These are phyloP conservation scores for Colletes collaris DNA, from an alignment of 2,888 invertebrate genomes.

Conservation along the genomic window DNA sequence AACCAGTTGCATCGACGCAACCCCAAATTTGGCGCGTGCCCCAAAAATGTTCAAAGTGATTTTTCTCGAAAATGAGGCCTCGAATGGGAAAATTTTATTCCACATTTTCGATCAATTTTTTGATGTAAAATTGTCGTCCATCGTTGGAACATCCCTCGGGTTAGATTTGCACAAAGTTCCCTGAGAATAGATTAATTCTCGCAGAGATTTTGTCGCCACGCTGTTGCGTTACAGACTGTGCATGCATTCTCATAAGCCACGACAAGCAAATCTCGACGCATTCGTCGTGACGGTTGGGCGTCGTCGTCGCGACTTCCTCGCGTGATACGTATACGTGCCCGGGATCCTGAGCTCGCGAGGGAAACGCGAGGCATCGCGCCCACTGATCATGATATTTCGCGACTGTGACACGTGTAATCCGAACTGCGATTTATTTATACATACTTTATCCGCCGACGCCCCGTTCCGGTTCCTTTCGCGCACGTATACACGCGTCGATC, in stretches of 20 bases:
- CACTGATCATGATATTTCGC: constrained; percentile 50
- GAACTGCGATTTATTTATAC: constrained; percentile 55
- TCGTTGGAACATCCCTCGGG: too few species aligned
- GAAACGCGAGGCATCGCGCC: constrained; percentile 21
- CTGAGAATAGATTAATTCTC: too few species aligned
- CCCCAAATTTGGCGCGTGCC: too few species aligned
- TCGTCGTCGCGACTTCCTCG: constrained; percentile 11
- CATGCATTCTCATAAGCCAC: constrained; percentile 60
- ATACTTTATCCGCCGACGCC: constrained; percentile 15
- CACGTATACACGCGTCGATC: constrained; percentile 18
- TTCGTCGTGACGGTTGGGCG: constrained; percentile 32
- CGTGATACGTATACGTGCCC: constrained; percentile 43
- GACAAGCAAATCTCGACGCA: constrained; percentile 58
- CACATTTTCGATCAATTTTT: too few species aligned
- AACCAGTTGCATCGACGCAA: too few species aligned
- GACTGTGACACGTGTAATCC: constrained; percentile 54
- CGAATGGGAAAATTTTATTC: too few species aligned
- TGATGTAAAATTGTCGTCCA: too few species aligned
- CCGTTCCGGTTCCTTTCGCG: constrained; percentile 23
- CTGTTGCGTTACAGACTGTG: neutral
- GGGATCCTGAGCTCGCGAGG: constrained; percentile 19
- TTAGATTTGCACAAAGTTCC: too few species aligned
- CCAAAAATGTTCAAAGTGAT: too few species aligned
- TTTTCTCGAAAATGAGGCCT: too few species aligned
- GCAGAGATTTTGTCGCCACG: too few species aligned